Base-by-base conservation (phyloP, 2,888 invertebrate species). In the Corythucha ciliata region DNA sequence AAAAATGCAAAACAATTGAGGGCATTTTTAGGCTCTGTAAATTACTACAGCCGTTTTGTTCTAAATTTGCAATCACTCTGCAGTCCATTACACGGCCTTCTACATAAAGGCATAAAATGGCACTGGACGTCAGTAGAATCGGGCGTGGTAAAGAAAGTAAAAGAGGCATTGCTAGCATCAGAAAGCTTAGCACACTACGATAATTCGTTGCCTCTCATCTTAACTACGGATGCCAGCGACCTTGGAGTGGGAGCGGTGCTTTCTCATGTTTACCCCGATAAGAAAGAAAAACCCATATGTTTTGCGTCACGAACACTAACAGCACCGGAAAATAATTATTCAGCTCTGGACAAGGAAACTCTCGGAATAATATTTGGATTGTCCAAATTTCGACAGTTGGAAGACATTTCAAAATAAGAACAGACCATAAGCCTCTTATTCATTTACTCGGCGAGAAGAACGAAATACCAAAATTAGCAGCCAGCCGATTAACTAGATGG, bases 171-270 rank as follows among this genome's bases (percentile, higher is more conserved):
- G 20, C 12, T 16, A 26, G 18, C 25, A 26, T 18, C 41, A 2
- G 27, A n/a, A 22, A 26, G 7, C 14, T 36, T 36, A 36, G 36
- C 36, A 14, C 36, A 36, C 16, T 34, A 34, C 18, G 34, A 34
- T 12, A 14, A 14, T 34, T 7, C 14, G 18, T 12, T 34, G 18
- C 34, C 34, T 7, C 5, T 34, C 14, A 12, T 34, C 6, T 14
- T 34, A 5, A 7, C 34, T 7, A 16, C 34, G 6, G 34, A 34
- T 12, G 34, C 34, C 6, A 34, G 34, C 12, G 34, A 34, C 5
- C 14, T 14, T 16, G 50, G 46, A 25, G 10, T 50, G 12, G 50
- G 50, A 32, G 44, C 44, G 22, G 50, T 22, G 5, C 42, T 50
- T 18, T 22, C 33, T 18, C 50, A 42, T 12, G 36, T 21, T 3